A percentile compares a stretch with the other conserved stretches of the same genome.
Evolutionary conservation across 1,140 invertebrate species (phyloP).

Genomic region (Parapsyche elsis): DNA sequence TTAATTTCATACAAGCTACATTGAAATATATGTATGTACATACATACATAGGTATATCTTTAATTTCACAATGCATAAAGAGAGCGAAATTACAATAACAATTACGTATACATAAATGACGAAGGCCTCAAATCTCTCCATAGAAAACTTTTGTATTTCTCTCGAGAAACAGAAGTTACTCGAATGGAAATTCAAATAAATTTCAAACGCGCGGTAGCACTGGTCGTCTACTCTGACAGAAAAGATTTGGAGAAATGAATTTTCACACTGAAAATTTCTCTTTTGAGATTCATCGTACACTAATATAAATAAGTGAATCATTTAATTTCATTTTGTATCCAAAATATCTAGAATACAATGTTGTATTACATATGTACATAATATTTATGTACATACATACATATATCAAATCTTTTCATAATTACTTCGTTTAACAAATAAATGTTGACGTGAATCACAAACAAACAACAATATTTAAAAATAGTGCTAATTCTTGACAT

Average conservation of each 20-base stretch:
- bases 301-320: too few relatives aligned
- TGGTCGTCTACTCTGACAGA: not conserved
- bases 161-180: not conserved
- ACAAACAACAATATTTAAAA: too few relatives aligned
- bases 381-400: too few relatives aligned
- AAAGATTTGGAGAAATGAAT: not conserved
- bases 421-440: too few relatives aligned
- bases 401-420: too few relatives aligned
- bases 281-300: not conserved
- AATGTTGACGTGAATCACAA: too few relatives aligned
- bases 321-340: too few relatives aligned
- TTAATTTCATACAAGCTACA: too few relatives aligned
- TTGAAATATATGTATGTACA: too few relatives aligned
- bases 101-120: not conserved
- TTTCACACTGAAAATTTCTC: not conserved
- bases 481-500: too few relatives aligned
- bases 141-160: not conserved
- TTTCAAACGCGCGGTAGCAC: not conserved
- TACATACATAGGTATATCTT: not conserved
- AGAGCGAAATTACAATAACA: not conserved
- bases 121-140: not conserved
- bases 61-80: not conserved
- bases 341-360: too few relatives aligned
- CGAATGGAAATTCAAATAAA: not conserved
- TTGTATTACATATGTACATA: too few relatives aligned